Evolutionary conservation across 2,888 invertebrate species (phyloP).

Genomic region (Tridacna crocea): DNA sequence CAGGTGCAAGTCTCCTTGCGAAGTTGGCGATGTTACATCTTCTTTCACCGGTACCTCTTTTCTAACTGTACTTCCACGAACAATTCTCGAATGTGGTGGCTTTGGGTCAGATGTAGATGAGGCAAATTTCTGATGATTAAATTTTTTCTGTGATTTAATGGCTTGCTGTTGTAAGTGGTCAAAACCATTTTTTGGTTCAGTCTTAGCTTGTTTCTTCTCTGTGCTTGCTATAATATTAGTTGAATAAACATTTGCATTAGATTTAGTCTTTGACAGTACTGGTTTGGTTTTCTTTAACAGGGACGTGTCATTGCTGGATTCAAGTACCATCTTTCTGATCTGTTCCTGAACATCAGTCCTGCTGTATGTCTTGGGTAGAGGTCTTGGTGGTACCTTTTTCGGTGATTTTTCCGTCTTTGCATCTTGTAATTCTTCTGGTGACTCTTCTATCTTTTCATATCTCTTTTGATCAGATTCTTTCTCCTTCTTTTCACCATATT

Average conservation of each 20-base stretch:
- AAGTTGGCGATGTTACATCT: neutral
- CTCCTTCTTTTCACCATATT: neutral
- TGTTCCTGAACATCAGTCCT: slow-evolving; percentile 16
- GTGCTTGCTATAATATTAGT: neutral
- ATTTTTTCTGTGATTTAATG: neutral
- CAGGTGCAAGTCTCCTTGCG: neutral
- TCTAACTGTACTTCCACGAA: slow-evolving; percentile 9
- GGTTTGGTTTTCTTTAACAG: neutral
- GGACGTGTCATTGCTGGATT: neutral
- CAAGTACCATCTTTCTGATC: slow-evolving; percentile 16
- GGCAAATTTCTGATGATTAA: neutral
- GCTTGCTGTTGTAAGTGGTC: slow-evolving; percentile 11
- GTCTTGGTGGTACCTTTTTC: neutral
- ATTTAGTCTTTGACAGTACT: neutral
- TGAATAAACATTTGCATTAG: slow-evolving; percentile 3
- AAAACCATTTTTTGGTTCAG: slow-evolving; percentile 19
- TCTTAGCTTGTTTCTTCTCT: neutral
- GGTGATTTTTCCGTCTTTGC: neutral
- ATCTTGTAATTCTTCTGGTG: neutral
- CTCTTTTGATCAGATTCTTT: no score
- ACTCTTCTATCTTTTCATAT: no score
- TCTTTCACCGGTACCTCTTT: neutral
- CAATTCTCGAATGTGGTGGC: slow-evolving; percentile 1
- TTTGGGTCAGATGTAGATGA: neutral
- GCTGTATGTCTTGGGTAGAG: slow-evolving; percentile 13